Percentiles rank a stretch among this genome's conserved stretches.
These are phyloP conservation scores for Micrasema longulum DNA, from an alignment of 1,140 invertebrate genomes.

Conservation along the genomic window DNA sequence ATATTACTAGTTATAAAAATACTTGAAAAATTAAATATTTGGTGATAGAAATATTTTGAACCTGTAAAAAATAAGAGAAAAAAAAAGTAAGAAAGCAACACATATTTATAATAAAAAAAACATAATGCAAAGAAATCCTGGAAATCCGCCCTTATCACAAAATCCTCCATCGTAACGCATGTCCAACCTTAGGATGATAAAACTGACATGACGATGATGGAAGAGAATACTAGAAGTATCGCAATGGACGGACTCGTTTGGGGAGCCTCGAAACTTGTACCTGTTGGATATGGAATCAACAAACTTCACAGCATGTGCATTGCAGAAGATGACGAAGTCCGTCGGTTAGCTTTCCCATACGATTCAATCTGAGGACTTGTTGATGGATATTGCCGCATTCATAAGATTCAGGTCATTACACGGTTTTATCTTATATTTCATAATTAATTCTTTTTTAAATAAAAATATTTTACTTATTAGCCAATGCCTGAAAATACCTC, in stretches of 20 bases:
- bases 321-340: conserved; percentile 95
- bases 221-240: conserved; percentile 83
- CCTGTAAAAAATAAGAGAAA: no score
- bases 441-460: conserved; percentile 42
- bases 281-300: conserved; percentile 95
- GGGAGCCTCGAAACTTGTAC: conserved; percentile 95
- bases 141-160: conserved; percentile 92
- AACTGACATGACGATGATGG: conserved; percentile 93
- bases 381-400: conserved; percentile 95
- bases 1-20: no score
- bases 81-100: no score
- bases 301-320: conserved; percentile 96
- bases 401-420: conserved; percentile 85
- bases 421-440: conserved; percentile 7
- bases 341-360: conserved; percentile 91
- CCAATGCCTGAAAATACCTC: no score
- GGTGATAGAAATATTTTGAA: no score
- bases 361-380: conserved; percentile 91
- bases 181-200: conserved; percentile 99
- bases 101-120: no score
- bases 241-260: conserved; percentile 91
- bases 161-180: conserved; percentile 94
- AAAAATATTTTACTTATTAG: no score
- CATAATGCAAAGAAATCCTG: conserved; percentile 95
- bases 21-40: no score